These are phyloP conservation scores for Danionella cerebrum DNA, from an alignment of 2,113 vertebrate species.

Conservation along the genomic window DNA sequence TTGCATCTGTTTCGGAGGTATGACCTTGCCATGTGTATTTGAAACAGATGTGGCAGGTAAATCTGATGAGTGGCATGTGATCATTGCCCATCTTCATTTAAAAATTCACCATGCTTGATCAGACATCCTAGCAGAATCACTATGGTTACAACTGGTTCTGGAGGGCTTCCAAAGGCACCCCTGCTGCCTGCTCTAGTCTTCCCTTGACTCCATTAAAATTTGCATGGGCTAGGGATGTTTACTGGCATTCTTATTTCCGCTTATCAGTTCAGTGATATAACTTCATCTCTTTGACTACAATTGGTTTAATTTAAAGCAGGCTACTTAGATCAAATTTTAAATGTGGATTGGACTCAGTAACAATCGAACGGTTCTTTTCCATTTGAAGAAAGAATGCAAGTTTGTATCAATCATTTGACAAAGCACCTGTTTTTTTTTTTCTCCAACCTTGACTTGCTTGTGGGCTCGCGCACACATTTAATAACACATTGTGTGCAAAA, in stretches of 20 bases:
- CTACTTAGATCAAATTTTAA: slow-evolving; percentile 35
- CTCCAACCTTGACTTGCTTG: neutral
- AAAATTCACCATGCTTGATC: neutral
- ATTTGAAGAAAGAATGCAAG: neutral
- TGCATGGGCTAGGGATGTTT: slow-evolving; percentile 8
- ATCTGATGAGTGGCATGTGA: neutral
- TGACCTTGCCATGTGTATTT: neutral
- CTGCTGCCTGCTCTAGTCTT: neutral
- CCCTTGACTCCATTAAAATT: slow-evolving; percentile 17
- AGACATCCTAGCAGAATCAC: neutral
- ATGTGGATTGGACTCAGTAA: no score
- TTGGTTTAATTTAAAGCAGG: slow-evolving; percentile 15
- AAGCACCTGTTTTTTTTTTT: neutral
- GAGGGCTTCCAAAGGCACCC: neutral
- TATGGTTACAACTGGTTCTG: slow-evolving; percentile 5
- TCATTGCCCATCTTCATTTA: neutral
- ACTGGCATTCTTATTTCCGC: slow-evolving; percentile 30
- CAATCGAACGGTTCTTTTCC: no score
- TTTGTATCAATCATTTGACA: slow-evolving; percentile 16
- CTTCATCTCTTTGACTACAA: slow-evolving; percentile 38
- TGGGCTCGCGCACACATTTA: slow-evolving; percentile 33
- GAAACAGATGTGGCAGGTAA: slow-evolving; percentile 10
- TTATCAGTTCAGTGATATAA: slow-evolving; percentile 35
- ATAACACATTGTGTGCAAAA: slow-evolving; percentile 42
- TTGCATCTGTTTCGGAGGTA: neutral